Base-by-base conservation (phyloP, 2,113 vertebrate genomes). In the Scolopax mira region DNA sequence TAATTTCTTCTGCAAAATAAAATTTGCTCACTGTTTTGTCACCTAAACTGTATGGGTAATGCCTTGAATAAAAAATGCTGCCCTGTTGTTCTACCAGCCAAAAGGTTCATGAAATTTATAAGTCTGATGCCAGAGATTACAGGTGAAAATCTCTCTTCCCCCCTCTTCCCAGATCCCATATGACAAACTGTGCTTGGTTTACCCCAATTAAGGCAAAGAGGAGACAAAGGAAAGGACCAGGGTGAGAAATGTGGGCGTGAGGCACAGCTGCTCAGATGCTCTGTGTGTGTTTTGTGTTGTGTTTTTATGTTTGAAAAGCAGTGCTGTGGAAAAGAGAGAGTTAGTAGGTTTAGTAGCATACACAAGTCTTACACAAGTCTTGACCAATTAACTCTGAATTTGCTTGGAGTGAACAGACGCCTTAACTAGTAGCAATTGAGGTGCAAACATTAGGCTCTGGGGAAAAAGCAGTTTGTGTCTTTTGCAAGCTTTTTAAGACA, bases 191-290 rank as follows among this genome's bases (percentile, higher is more conserved):
- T 0, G 0, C 22, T 84, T 67, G 41, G 13, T 6, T 81, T 24
- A 85, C 22, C 8, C 21, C 1, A 0, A 4, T 49, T 65, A 48
- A 69, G 82, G 39, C 14, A 54, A 70, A 79, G 35, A 0, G 2
- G 13, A 55, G 49, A 42, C 37, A 81, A 80, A 69, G 25, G 11
- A 22, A 66, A 60, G 10, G 23, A 65, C n/a, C 18, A 17, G 0
- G 1, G 25, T 46, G 54, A 79, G 42, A 73, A 87, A 67, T 0
- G 0, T 11, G 13, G 9, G 21, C 1, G 2, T 13, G 37, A 87
- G 17, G 19, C 37, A 31, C 5, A 23, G 31, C 18, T 42, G 41
- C 41, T 42, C 41, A n/a, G n/a, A n/a, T 66, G 41, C 23, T 54
- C 13, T 77, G 6, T 8, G 3, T 12, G 22, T 15, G 9, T 30